These are phyloP conservation scores for Phenganax marumi DNA, from an alignment of 92 coral and sea anemone species.

Conservation along the genomic window DNA sequence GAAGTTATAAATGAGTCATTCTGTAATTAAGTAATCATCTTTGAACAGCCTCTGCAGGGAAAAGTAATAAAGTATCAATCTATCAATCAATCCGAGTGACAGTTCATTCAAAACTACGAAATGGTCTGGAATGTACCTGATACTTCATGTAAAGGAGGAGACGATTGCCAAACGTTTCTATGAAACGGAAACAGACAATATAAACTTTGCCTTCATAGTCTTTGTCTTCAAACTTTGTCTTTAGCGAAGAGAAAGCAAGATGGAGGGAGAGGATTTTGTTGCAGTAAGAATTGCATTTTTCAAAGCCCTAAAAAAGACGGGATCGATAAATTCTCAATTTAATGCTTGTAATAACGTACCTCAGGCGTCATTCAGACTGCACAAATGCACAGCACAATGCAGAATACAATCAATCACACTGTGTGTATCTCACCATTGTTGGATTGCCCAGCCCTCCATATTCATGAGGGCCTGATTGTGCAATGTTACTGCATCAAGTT, in stretches of 20 bases:
- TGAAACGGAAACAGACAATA: background rate
- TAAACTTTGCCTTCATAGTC: background rate
- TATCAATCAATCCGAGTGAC: too few species aligned
- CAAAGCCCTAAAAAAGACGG: constrained; percentile 75
- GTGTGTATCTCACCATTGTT: constrained; percentile 42
- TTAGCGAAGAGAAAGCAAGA: too few species aligned
- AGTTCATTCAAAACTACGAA: too few species aligned
- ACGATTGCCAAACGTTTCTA: constrained; percentile 93
- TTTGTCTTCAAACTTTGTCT: too few species aligned
- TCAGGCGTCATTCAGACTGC: too few species aligned
- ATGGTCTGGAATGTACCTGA: constrained; percentile 56
- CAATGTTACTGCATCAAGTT: constrained; percentile 90
- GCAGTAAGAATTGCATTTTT: constrained; percentile 90
- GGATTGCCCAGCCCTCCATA: constrained; percentile 69
- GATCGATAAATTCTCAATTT: background rate
- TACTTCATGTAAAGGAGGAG: constrained; percentile 81
- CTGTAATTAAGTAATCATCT: background rate
- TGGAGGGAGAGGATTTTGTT: constrained; percentile 98
- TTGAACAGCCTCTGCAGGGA: background rate
- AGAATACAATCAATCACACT: background rate
- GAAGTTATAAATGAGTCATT: background rate
- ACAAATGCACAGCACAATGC: too few species aligned
- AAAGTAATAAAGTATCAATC: too few species aligned
- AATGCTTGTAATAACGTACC: background rate
- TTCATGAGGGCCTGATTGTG: constrained; percentile 98